Evolutionary conservation across 2,113 vertebrate species (phyloP).

Genomic region (Climacteris rufus): DNA sequence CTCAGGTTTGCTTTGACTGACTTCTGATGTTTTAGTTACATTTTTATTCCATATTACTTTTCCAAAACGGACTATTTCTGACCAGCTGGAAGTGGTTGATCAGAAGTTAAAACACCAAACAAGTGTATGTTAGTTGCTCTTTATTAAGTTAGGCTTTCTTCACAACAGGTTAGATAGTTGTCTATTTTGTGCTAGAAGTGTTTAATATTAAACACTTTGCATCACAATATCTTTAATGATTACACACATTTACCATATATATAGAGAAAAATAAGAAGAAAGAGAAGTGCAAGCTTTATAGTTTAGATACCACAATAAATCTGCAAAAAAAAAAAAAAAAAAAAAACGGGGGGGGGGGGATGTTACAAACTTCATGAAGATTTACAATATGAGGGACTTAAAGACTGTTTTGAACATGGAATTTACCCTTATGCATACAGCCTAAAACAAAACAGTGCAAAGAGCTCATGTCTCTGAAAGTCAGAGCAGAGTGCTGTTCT

Average conservation of each 20-base stretch:
- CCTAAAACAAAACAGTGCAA: neutral
- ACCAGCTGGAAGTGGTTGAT: neutral
- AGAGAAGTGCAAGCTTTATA: neutral
- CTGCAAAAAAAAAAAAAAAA: neutral
- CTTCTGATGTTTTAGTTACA: neutral
- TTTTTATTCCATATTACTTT: neutral
- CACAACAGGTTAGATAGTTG: neutral
- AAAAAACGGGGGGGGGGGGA: too few relatives aligned
- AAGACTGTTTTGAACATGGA: neutral
- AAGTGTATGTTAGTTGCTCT: neutral
- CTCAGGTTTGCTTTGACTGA: neutral
- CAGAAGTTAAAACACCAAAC: neutral
- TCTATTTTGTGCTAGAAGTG: neutral
- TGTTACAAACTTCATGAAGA: neutral
- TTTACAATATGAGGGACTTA: neutral
- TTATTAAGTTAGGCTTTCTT: neutral
- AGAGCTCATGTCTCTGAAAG: neutral
- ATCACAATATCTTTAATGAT: neutral
- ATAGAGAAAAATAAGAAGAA: neutral
- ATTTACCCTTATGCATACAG: neutral
- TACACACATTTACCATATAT: neutral
- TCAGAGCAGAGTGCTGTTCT: neutral
- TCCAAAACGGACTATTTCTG: neutral
- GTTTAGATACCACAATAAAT: neutral
- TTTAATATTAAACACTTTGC: neutral